Base-by-base conservation (phyloP, 1,140 invertebrate genomes). In the Bombus balteatus region DNA sequence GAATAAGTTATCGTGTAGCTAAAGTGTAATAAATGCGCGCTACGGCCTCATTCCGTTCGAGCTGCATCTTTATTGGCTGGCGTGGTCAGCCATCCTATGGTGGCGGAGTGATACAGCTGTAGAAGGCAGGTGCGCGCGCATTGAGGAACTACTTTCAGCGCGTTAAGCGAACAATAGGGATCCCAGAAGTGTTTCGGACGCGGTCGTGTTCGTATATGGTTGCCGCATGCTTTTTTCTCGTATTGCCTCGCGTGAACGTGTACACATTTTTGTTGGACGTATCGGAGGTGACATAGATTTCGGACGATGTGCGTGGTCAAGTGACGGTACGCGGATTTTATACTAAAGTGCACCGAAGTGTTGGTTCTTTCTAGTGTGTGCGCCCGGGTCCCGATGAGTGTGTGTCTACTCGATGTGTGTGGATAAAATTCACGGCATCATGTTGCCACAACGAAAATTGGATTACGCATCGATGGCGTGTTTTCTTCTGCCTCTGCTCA, bases 181-280 rank as follows among this genome's bases (percentile, higher is more conserved):
- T 88, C 88, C 92, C 93, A 95, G 95, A 95, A 93, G 94, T 95
- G 94, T 93, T 94, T 94, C 91, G 94, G 94, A 94, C 95, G 94
- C 94, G 94, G 90, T 92, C 93, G 93, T 93, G 94, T 86, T 93
- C 92, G 93, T 94, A 87, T 92, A 92, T 81, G 88, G 86, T 79
- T 92, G 89, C 76, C 87, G 90, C 81, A 83, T 92, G 86, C 76
- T 88, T 92, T 92, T 92, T 90, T 91, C 77, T 85, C 79, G 86
- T 85, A 74, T 84, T 83, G 70, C 72, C 72, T 18, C 62, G 88
- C 86, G 89, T 86, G 85, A 85, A 90, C 85, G 92, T 91, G 91
- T 92, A 92, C 88, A 91, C 75, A 80, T 65, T 59, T 81, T 82
- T 59, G 57, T 62, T 74, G 82, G 89, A 90, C 83, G 83, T 85